Evolutionary conservation across 2,888 invertebrate species (phyloP).

Genomic region (Microctonus hyperodae): DNA sequence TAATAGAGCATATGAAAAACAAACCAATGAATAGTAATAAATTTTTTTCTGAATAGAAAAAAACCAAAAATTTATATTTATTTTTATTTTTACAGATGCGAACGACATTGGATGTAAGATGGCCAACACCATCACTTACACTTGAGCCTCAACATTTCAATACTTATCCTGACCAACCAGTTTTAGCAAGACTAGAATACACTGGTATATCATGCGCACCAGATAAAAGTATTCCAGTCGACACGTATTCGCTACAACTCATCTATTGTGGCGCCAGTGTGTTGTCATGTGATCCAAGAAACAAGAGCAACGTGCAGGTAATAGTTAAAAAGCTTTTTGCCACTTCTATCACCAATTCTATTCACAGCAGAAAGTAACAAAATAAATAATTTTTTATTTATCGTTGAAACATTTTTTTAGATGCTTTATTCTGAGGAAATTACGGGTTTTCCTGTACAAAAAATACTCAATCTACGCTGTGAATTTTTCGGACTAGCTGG

Average conservation of each 20-base stretch:
- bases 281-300: slow-evolving; percentile 72
- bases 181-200: slow-evolving; percentile 78
- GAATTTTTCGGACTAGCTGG: slow-evolving; percentile 85
- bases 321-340: slow-evolving; percentile 15
- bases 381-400: not conserved
- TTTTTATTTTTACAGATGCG: slow-evolving; percentile 44
- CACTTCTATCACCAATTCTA: not conserved
- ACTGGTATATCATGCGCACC: slow-evolving; percentile 73
- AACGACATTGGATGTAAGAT: slow-evolving; percentile 76
- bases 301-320: slow-evolving; percentile 65
- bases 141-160: slow-evolving; percentile 79
- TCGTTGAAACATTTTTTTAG: slow-evolving; percentile 57
- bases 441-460: slow-evolving; percentile 74
- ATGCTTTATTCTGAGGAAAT: slow-evolving; percentile 82
- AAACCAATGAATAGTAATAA: too few relatives aligned
- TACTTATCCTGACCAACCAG: slow-evolving; percentile 80
- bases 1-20: too few relatives aligned
- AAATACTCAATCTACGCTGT: slow-evolving; percentile 73
- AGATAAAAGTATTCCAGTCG: slow-evolving; percentile 63
- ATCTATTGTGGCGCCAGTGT: slow-evolving; percentile 82
- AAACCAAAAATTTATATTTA: not conserved
- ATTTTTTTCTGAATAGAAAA: not conserved
- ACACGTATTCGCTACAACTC: slow-evolving; percentile 72
- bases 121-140: slow-evolving; percentile 78
- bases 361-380: not conserved